Evolutionary conservation across 1,140 invertebrate species (phyloP), one percentile per base, ranked within the genome.

Genomic region (Armadillidium nasatum): DNA sequence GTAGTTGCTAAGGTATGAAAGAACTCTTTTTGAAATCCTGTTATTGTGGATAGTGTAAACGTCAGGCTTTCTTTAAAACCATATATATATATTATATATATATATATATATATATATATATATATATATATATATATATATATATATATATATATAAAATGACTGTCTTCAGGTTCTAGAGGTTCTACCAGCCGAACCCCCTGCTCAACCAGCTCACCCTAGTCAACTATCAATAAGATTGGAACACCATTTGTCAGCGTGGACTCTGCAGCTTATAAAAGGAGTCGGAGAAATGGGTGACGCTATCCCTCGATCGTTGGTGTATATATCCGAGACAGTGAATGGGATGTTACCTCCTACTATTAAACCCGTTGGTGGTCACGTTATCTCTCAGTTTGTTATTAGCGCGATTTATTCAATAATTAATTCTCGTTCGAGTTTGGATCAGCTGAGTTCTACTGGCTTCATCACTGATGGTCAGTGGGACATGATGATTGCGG

Each of bases 301-400:
- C 45, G 70, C 66, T 15, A 91, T 91, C 88, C 90, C 90, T 0
- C 84, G 92, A 43, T 88, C 90, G 13, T 83, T 93, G n/a, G 87
- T 87, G 0, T 90, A 90, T 80, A 87, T 92, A 70, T 87, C 87
- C 0, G 87, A 91, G 81, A 85, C 90, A 0, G 83, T 93, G 43
- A 87, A 91, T 80, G 88, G 89, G 22, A 86, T 88, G 6, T 84
- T 92, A 11, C 90, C 91, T 0, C 88, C 89, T 0, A 88, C 90
- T 82, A 87, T 89, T 19, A 87, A 84, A 72, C 91, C 87, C 6
- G 86, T 90, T 0, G 88, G 84, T 21, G 89, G 89, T 0, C 79
- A 80, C 69, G 79, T 78, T 4, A 80, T 92, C 0, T 82, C 92
- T 15, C 92, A 93, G 84, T n/a, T 83, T 7, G 75, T 81, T 11